Conservation (phyloP, 2,888 invertebrate species). For the Tethea ocularis region DNA sequence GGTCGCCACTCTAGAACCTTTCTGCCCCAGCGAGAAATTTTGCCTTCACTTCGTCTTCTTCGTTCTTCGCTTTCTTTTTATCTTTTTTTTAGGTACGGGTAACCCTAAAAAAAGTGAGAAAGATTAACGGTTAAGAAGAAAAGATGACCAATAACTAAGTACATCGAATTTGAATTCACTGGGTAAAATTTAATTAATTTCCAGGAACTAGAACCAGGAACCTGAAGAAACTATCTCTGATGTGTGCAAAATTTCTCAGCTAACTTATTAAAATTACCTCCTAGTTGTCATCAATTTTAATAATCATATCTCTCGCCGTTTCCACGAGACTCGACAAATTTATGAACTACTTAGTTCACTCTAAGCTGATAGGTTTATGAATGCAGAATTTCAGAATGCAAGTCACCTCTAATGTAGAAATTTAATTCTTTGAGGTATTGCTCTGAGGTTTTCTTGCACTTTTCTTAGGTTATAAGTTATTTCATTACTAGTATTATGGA, state of each 20-base stretch:
- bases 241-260: constrained; percentile 4
- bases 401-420: not conserved
- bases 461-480: too few relatives aligned
- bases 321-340: not conserved
- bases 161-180: not conserved
- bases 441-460: not conserved
- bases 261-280: constrained; percentile 27
- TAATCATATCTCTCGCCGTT: constrained; percentile 25
- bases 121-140: too few relatives aligned
- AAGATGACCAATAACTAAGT: too few relatives aligned
- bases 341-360: constrained; percentile 6
- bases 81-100: too few relatives aligned
- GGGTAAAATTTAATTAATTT: not conserved
- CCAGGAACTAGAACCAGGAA: not conserved
- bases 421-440: not conserved
- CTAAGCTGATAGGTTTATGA: constrained; percentile 10
- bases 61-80: too few relatives aligned
- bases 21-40: too few relatives aligned
- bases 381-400: constrained; percentile 2
- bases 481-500: too few relatives aligned
- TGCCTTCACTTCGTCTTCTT: too few relatives aligned
- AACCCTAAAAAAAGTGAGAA: too few relatives aligned
- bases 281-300: constrained; percentile 30
- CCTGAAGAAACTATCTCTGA: not conserved
- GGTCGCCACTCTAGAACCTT: too few relatives aligned